Evolutionary conservation across 2,888 invertebrate species (phyloP), one percentile per base, ranked within the genome.

Genomic region (Smittia sp.): DNA sequence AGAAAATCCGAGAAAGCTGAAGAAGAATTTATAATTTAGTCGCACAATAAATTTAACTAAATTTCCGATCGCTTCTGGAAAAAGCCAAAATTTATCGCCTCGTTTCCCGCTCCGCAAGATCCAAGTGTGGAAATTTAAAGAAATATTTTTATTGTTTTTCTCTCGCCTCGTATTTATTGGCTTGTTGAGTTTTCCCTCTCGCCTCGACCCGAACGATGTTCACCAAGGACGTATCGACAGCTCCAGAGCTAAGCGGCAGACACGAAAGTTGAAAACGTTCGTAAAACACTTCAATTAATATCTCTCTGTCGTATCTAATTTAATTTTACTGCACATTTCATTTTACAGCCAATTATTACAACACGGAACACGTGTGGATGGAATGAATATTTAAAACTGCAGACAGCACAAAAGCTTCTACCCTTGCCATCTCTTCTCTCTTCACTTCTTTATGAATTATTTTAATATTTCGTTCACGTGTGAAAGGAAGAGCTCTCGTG

Each of bases 1-100:
- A 46, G 15, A 46, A 46, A 46, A 46, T 2, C 2, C 15, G 11
- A 46, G 46, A 46, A 46, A 2, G 46, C 2, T 7, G n/a, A 11
- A n/a, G 46, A 32, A 32, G 32, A 46, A 46, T 46, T 46, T 46
- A 46, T 46, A 46, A 46, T 46, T 46, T 15, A 46, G 46, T 46
- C n/a, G n/a, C 15, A 46, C 46, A 11, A 46, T 46, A 46, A 46
- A 46, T 46, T 46, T 46, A 46, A 46, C n/a, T n/a, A 46, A 46
- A 46, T 46, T 46, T 46, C 46, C 11, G 2, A 13, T 46, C 46
- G 46, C 46, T 6, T 6, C 11, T 11, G 15, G 46, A n/a, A 46
- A 46, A 46, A 46, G 46, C 46, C 46, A 46, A 46, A n/a, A 46
- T 46, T 46, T 46, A 46, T 46, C n/a, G 46, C n/a, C n/a, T 15